Base-by-base conservation (phyloP, 1,140 invertebrate species). In the Thaumatotibia leucotreta region DNA sequence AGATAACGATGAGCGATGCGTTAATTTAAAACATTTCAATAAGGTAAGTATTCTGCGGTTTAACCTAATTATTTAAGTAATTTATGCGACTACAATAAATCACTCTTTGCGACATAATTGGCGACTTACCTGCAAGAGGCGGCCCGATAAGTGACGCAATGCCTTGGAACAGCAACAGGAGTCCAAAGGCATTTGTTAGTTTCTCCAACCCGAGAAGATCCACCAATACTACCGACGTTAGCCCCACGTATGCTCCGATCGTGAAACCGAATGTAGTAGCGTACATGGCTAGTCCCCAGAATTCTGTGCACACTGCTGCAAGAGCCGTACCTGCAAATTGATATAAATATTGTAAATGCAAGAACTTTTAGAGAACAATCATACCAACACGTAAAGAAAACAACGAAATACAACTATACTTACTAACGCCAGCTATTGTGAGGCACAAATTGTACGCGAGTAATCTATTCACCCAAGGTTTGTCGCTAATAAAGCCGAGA, bases 151-250 rank as follows among this genome's bases (percentile, higher is more conserved):
- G 92, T 10, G 97, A 97, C 10, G 97, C 97, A 39, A 98, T 93
- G 20, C 97, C 97, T 93, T 98, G 97, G 90, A 98, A 98, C 8
- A 98, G 92, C 65, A 98, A 91, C 4, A 98, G 91, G 5, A 98
- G 90, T n/a, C 97, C 97, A 86, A 98, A 98, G 0, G 97, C 97
- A 85, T 98, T 98, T 0, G 97, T 98, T 31, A 99, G 91, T 75
- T 94, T 95, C 49, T 98, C 96, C 58, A 98, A 87, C 5, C 97
- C 97, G 61, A 98, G 86, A 29, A 98, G 92, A 86, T 98, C 97
- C 1, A 97, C 96, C 54, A 98, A 88, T 62, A 97, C 96, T 2
- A 97, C 97, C 5, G 97, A 98, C 3, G 98, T 99, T 11, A 99
- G 92, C 4, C 97, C 97, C 3, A 98, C 97, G 83, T 98, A 98